phyloP scores from a whole-genome alignment of 2,888 invertebrate genomes.

The Sepiola atlantica region DNA sequence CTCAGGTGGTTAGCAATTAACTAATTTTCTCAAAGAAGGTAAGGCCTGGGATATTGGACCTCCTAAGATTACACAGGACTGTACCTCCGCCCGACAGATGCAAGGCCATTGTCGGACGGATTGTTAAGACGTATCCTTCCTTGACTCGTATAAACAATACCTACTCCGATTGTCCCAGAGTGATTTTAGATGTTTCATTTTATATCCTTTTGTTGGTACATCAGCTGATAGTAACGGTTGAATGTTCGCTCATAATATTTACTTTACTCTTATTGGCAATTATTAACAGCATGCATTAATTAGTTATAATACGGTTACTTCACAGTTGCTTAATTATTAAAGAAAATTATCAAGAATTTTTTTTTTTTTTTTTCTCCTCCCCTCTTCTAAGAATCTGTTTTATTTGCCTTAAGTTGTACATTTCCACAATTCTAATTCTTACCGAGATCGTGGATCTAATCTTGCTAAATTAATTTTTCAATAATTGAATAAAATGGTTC shows the following conservation, averaged over 20 bases:
- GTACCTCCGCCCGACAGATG: too few species aligned
- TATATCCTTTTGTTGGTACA: background rate
- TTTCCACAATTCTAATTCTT: background rate
- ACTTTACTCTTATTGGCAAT: background rate
- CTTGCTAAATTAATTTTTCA: background rate
- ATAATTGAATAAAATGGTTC: too few species aligned
- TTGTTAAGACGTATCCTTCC: too few species aligned
- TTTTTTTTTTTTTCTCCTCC: background rate
- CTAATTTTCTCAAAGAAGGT: too few species aligned
- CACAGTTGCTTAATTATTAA: background rate
- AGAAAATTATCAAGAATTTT: background rate
- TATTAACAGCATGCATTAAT: background rate
- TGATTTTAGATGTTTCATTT: background rate
- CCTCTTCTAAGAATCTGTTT: background rate
- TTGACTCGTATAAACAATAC: too few species aligned
- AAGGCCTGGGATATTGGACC: too few species aligned
- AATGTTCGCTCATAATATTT: background rate
- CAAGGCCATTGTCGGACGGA: too few species aligned
- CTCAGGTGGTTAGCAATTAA: too few species aligned
- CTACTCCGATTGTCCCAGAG: too few species aligned
- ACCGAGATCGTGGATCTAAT: background rate
- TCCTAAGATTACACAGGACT: too few species aligned
- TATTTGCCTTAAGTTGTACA: background rate
- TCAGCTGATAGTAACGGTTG: background rate
- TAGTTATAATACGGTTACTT: background rate